These are phyloP conservation scores for Zelostemma sp. DNA, from an alignment of 1,140 invertebrate genomes.

Conservation along the genomic window DNA sequence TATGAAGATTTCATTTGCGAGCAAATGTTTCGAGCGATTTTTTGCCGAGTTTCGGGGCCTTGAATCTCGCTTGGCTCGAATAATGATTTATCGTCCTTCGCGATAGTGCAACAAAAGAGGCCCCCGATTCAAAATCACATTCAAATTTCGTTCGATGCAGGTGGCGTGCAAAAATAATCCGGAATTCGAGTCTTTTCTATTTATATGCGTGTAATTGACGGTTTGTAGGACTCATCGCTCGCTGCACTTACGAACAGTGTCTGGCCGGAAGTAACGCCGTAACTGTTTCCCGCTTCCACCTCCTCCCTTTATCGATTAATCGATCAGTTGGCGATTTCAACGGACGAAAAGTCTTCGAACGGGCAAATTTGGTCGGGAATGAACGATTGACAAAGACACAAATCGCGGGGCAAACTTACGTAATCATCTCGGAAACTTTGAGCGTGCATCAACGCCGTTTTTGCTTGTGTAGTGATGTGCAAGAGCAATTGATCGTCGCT, in stretches of 20 bases:
- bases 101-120: background rate
- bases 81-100: conserved; percentile 19
- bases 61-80: conserved; percentile 5
- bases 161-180: too few species aligned
- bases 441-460: conserved; percentile 66
- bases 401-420: conserved; percentile 70
- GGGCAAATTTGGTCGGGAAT: background rate
- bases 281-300: conserved; percentile 54
- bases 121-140: background rate
- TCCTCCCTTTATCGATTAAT: background rate
- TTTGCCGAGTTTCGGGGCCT: conserved; percentile 9
- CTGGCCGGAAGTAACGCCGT: conserved; percentile 56
- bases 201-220: background rate
- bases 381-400: background rate
- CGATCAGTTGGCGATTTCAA: too few species aligned
- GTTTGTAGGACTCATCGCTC: background rate
- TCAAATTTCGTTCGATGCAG: too few species aligned
- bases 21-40: background rate
- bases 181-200: too few species aligned
- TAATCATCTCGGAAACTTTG: conserved; percentile 67
- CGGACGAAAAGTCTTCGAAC: background rate
- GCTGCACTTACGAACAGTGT: conserved; percentile 6
- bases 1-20: conserved; percentile 1
- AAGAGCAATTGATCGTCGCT: conserved; percentile 62
- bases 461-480: conserved; percentile 67